phyloP scores from a whole-genome alignment of 2,797 vertebrate genomes.

The Melanotaenia maccullochi region DNA sequence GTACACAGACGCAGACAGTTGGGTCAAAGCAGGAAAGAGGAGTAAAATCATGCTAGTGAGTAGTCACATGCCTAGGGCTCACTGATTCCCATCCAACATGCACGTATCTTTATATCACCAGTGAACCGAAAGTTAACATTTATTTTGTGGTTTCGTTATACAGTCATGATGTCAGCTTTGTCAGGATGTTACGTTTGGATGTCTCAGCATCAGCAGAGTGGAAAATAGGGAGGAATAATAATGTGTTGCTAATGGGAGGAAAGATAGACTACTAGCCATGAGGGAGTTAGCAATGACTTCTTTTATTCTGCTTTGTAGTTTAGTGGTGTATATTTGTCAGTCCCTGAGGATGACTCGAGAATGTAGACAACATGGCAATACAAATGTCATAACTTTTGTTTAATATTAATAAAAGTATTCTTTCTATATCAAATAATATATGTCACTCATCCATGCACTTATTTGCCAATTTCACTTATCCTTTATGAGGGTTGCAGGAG shows the following conservation, averaged over 20 bases:
- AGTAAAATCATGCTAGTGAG: slow-evolving; percentile 57
- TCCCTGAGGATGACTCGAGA: slow-evolving; percentile 9
- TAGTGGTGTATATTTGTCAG: slow-evolving; percentile 26
- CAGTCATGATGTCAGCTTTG: slow-evolving; percentile 44
- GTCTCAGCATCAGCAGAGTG: slow-evolving; percentile 32
- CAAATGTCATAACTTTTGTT: neutral
- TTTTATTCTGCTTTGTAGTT: slow-evolving; percentile 26
- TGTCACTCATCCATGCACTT: slow-evolving; percentile 2
- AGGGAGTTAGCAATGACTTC: slow-evolving; percentile 33
- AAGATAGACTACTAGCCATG: slow-evolving; percentile 22
- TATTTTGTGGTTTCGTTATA: slow-evolving; percentile 54
- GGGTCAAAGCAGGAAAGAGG: slow-evolving; percentile 61
- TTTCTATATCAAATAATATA: neutral
- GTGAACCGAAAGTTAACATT: slow-evolving; percentile 57
- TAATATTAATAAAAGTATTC: neutral
- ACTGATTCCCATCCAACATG: slow-evolving; percentile 55
- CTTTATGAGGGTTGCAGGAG: neutral
- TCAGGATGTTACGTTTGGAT: slow-evolving; percentile 40
- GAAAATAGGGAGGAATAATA: slow-evolving; percentile 39
- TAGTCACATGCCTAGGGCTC: slow-evolving; percentile 59
- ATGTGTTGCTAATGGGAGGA: slow-evolving; percentile 39
- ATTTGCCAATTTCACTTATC: neutral
- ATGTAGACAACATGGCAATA: slow-evolving; percentile 19
- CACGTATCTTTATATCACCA: slow-evolving; percentile 53
- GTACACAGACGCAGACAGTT: slow-evolving; percentile 57